These are phyloP conservation scores for Caenorhabditis doughertyi DNA, from an alignment of 2,888 invertebrate species.

Conservation along the genomic window DNA sequence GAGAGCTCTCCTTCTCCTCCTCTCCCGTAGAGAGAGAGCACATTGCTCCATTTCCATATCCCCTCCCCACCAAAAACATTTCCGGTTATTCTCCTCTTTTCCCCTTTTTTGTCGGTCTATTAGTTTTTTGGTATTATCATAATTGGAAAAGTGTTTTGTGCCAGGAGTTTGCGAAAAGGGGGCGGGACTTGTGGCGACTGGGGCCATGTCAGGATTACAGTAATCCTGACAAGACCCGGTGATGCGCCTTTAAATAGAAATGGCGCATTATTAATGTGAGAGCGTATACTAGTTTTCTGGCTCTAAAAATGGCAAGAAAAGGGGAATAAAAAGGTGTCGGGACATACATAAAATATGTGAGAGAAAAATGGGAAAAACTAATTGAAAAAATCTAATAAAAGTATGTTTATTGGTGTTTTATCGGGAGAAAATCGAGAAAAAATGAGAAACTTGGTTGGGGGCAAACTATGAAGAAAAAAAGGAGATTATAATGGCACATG, in stretches of 20 bases:
- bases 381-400: constrained; percentile 1
- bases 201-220: too few species aligned
- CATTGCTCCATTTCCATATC: constrained; percentile 17
- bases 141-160: too few species aligned
- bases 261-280: not conserved
- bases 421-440: not conserved
- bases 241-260: too few species aligned
- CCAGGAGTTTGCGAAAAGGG: too few species aligned
- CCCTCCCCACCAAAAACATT: constrained; percentile 29
- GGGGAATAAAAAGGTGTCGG: not conserved
- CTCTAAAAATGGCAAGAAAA: not conserved
- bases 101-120: not conserved
- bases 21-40: too few species aligned
- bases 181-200: too few species aligned
- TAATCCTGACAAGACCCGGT: too few species aligned
- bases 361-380: not conserved
- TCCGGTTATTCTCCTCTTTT: constrained; percentile 37
- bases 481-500: constrained; percentile 26
- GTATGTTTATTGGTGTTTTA: constrained; percentile 27
- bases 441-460: not conserved
- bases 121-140: not conserved
- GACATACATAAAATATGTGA: not conserved
- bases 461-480: not conserved
- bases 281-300: not conserved
- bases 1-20: not conserved